A percentile compares a stretch with the other conserved stretches of the same genome.
These are phyloP conservation scores for Apodemia mormo DNA, from an alignment of 2,888 invertebrate species.

Conservation along the genomic window DNA sequence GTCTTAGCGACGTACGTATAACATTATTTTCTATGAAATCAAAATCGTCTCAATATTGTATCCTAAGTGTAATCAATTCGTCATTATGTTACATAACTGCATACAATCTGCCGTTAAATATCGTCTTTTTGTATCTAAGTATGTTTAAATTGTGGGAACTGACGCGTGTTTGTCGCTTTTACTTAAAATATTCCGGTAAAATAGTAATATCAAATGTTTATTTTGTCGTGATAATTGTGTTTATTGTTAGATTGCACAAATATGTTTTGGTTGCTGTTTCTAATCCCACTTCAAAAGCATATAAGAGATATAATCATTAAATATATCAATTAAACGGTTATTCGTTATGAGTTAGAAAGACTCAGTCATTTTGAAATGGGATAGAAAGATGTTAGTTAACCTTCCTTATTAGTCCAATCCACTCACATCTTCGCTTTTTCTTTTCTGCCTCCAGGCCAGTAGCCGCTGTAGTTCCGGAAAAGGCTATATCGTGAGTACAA, in stretches of 20 bases:
- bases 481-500: constrained; percentile 95
- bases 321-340: not conserved
- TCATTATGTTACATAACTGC: constrained; percentile 17
- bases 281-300: not conserved
- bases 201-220: constrained; percentile 15
- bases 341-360: not conserved
- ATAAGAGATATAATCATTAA: too few relatives aligned
- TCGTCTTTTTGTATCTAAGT: constrained; percentile 17
- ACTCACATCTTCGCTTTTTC: constrained; percentile 81
- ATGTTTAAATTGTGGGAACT: constrained; percentile 18
- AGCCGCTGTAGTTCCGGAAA: constrained; percentile 96
- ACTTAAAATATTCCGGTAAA: constrained; percentile 1
- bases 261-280: constrained; percentile 31
- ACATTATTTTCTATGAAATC: constrained; percentile 27
- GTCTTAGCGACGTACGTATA: constrained; percentile 91
- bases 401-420: constrained; percentile 68
- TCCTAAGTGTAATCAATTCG: constrained; percentile 15
- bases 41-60: constrained; percentile 2
- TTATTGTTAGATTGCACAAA: constrained; percentile 29
- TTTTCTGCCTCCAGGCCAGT: constrained; percentile 88
- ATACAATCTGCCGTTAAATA: constrained; percentile 16
- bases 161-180: constrained; percentile 17
- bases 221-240: constrained; percentile 24
- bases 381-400: constrained; percentile 66
- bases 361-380: constrained; percentile 23